Evolutionary conservation across 2,888 invertebrate species (phyloP).

Genomic region (Ischnura elegans): DNA sequence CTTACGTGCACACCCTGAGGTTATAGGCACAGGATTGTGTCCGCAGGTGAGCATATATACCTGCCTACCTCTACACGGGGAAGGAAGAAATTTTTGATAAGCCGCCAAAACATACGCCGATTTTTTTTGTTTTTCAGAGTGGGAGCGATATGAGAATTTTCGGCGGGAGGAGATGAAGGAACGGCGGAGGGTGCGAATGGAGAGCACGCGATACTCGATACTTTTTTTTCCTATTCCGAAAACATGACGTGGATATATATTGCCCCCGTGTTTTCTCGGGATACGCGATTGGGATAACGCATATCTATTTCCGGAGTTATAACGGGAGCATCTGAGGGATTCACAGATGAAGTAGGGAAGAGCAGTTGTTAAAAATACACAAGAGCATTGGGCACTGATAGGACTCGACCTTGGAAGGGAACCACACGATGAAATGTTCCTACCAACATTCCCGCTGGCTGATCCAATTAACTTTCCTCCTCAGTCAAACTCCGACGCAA

Average conservation of each 20-base stretch:
- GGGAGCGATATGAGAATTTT: neutral
- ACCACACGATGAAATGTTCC: no score
- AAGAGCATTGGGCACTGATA: no score
- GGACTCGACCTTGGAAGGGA: no score
- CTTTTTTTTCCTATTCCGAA: neutral
- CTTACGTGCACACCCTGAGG: neutral
- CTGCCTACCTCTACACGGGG: no score
- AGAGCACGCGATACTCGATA: neutral
- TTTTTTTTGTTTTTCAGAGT: neutral
- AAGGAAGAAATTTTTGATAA: constrained; percentile 16
- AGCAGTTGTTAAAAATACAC: no score
- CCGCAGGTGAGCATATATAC: neutral
- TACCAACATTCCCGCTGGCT: no score
- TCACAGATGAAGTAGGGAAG: neutral
- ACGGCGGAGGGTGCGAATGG: neutral
- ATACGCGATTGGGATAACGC: neutral
- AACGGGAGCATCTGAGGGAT: neutral
- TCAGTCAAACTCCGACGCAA: no score
- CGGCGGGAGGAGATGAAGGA: neutral
- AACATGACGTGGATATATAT: neutral
- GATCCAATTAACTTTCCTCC: no score
- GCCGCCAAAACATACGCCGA: neutral
- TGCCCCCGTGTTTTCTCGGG: neutral
- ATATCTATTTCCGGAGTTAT: neutral
- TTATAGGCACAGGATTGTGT: neutral